Percentiles rank a stretch among this genome's conserved stretches.
These are phyloP conservation scores for Pachypanchax playfairii DNA, from an alignment of 2,113 vertebrate species.

Conservation along the genomic window DNA sequence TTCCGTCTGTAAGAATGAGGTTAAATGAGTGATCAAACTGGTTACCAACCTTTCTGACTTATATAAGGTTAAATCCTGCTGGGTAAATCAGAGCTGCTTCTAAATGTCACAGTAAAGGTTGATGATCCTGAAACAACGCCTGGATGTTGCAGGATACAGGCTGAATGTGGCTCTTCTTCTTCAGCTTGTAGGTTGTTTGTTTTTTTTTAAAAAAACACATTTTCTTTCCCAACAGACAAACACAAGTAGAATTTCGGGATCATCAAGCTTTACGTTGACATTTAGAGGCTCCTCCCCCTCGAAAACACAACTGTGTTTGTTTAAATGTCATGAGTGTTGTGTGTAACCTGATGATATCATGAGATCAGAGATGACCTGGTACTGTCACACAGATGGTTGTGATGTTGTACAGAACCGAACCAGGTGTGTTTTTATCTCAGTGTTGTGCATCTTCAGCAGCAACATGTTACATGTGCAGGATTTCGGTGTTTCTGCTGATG, in stretches of 20 bases:
- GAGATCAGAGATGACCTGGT: neutral
- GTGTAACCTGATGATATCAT: neutral
- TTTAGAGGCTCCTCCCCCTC: slow-evolving; percentile 4
- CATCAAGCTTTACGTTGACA: slow-evolving; percentile 20
- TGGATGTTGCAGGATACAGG: no score
- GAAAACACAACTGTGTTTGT: no score
- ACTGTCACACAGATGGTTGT: no score
- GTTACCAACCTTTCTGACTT: neutral
- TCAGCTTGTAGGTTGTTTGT: no score
- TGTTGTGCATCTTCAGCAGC: no score
- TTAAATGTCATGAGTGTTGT: no score
- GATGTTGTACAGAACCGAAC: neutral
- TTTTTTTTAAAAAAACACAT: no score
- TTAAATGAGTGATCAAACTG: neutral
- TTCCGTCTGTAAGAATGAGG: neutral
- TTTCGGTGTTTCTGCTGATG: no score
- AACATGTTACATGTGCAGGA: no score
- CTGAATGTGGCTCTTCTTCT: no score
- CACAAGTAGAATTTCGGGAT: slow-evolving; percentile 20
- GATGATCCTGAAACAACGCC: slow-evolving; percentile 28
- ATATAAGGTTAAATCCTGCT: neutral
- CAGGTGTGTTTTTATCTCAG: neutral
- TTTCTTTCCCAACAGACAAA: neutral
- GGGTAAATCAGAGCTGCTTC: neutral
- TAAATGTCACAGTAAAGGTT: slow-evolving; percentile 35